These are phyloP conservation scores for Aphaenogaster floridana DNA, from an alignment of 1,140 invertebrate genomes.

Conservation along the genomic window DNA sequence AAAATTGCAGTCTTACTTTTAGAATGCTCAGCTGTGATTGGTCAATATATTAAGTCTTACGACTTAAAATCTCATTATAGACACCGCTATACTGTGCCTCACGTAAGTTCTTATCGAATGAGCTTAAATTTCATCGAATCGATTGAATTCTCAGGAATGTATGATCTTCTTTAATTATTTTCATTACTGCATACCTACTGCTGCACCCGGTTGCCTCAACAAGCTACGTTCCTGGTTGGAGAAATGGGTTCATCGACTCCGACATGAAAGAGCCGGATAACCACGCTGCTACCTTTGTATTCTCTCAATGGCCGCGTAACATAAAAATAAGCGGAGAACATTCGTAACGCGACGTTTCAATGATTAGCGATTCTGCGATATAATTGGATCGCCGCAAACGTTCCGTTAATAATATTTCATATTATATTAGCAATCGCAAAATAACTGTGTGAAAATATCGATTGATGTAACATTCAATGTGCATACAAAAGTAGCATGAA, in stretches of 20 bases:
- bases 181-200: not conserved
- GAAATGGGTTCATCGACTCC: slow-evolving; percentile 38
- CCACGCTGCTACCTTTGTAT: not conserved
- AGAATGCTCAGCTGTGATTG: no score
- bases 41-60: no score
- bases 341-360: not conserved
- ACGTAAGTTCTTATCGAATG: not conserved
- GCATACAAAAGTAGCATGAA: not conserved
- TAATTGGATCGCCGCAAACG: not conserved
- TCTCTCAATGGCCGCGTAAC: slow-evolving; percentile 6
- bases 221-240: slow-evolving; percentile 30
- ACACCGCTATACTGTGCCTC: no score
- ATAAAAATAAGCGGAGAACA: not conserved
- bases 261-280: slow-evolving; percentile 18
- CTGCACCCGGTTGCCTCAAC: not conserved
- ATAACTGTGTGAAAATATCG: not conserved
- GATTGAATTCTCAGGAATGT: not conserved
- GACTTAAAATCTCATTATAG: no score
- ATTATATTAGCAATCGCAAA: not conserved
- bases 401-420: not conserved
- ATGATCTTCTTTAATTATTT: not conserved
- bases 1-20: no score
- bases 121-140: not conserved
- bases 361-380: no score
- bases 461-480: not conserved